Percentiles rank a stretch among this genome's conserved stretches.
phyloP scores from a whole-genome alignment of 2,113 vertebrate species.

The Diglossa brunneiventris region DNA sequence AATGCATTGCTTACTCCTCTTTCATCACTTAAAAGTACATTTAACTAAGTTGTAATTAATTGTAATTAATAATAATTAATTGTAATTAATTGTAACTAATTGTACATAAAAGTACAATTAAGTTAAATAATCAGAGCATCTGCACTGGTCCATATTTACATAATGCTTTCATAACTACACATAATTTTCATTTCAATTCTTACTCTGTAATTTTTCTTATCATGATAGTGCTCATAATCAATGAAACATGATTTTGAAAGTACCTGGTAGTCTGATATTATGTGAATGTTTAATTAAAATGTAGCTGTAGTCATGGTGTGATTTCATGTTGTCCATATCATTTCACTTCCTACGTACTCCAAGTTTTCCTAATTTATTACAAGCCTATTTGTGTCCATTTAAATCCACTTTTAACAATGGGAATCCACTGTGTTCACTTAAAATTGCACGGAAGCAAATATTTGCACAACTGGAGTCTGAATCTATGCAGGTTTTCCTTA shows the following conservation, averaged over 20 bases:
- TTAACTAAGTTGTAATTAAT: background rate
- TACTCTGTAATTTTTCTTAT: background rate
- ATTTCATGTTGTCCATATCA: background rate
- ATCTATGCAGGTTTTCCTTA: background rate
- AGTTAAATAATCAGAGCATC: background rate
- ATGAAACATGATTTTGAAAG: background rate
- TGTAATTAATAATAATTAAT: background rate
- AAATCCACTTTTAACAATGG: background rate
- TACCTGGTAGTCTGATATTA: background rate
- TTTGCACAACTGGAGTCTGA: background rate
- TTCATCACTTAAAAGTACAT: background rate
- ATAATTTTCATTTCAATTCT: background rate
- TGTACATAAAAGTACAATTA: background rate
- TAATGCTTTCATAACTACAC: background rate
- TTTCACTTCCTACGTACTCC: background rate
- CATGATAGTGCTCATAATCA: background rate
- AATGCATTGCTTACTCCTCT: background rate
- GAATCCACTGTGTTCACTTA: background rate
- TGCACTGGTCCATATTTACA: background rate
- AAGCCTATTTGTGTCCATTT: background rate
- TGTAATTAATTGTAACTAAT: background rate
- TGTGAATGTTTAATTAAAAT: background rate
- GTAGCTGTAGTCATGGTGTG: background rate
- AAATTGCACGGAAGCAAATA: background rate
- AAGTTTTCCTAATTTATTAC: background rate